These are phyloP conservation scores for Planiliza haematocheilus DNA, from an alignment of 2,113 vertebrate genomes.

Conservation along the genomic window DNA sequence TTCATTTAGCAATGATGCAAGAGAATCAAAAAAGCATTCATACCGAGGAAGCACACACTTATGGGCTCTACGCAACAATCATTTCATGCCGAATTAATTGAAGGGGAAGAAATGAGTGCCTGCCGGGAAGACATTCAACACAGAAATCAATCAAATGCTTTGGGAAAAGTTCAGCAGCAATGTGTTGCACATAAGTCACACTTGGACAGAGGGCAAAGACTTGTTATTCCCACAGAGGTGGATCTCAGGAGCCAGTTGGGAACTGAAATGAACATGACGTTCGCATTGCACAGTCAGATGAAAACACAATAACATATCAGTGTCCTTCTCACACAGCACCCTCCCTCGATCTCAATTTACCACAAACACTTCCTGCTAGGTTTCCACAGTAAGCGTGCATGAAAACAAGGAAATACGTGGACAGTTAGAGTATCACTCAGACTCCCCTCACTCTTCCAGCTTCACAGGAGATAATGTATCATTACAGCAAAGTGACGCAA, in stretches of 20 bases:
- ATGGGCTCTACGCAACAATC: not conserved
- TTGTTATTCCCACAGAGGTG: slow-evolving; percentile 12
- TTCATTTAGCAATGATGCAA: not conserved
- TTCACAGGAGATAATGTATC: slow-evolving; percentile 44
- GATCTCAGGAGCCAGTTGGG: slow-evolving; percentile 14
- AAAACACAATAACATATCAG: slow-evolving; percentile 52
- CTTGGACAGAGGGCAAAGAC: not conserved
- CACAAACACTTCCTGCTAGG: slow-evolving; percentile 70
- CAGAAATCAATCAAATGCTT: not conserved
- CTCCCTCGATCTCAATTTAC: slow-evolving; percentile 62
- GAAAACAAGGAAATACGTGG: slow-evolving; percentile 55
- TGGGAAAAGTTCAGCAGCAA: slow-evolving; percentile 12
- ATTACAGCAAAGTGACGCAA: slow-evolving; percentile 59
- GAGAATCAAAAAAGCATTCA: not conserved
- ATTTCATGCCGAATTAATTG: slow-evolving; percentile 14
- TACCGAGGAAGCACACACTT: not conserved
- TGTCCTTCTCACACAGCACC: slow-evolving; percentile 61
- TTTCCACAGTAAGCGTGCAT: slow-evolving; percentile 39
- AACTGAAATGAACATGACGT: slow-evolving; percentile 13
- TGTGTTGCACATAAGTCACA: not conserved
- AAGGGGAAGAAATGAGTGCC: slow-evolving; percentile 10
- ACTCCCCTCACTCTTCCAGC: slow-evolving; percentile 16
- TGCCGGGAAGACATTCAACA: not conserved
- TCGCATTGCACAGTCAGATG: slow-evolving; percentile 27
- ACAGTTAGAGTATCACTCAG: slow-evolving; percentile 35